These are phyloP conservation scores for Melanogrammus aeglefinus DNA, from an alignment of 2,797 vertebrate species.

Conservation along the genomic window DNA sequence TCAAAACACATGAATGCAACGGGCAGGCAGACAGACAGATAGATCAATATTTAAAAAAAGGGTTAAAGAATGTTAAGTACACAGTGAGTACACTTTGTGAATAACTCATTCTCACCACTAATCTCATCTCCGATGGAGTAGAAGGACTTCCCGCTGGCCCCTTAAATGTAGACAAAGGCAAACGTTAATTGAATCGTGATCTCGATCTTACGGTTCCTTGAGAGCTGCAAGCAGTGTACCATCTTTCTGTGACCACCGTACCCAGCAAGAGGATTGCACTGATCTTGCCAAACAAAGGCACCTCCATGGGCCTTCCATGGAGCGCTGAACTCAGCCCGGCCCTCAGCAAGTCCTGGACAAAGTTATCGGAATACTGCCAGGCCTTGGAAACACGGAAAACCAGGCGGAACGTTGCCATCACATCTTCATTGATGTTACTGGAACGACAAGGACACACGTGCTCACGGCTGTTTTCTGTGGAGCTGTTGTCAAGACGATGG, in stretches of 20 bases:
- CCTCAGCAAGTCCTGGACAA: constrained; percentile 78
- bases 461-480: not conserved
- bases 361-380: constrained; percentile 68
- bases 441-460: constrained; percentile 11
- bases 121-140: constrained; percentile 60
- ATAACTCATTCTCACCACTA: constrained; percentile 55
- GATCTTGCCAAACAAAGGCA: constrained; percentile 80
- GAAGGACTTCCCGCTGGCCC: constrained; percentile 76
- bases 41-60: not conserved
- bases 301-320: constrained; percentile 66
- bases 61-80: not conserved
- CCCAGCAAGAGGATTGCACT: constrained; percentile 78
- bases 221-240: not conserved
- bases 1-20: not conserved
- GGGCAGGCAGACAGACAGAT: not conserved
- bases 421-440: constrained; percentile 78
- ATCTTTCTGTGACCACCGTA: constrained; percentile 41
- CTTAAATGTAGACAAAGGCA: constrained; percentile 47
- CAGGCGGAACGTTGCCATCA: constrained; percentile 80
- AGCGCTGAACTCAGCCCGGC: constrained; percentile 73
- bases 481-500: not conserved
- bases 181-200: constrained; percentile 2
- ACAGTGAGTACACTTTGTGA: not conserved
- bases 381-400: constrained; percentile 72
- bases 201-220: not conserved